Evolutionary conservation across 2,113 vertebrate species (phyloP).

Genomic region (Vireo altiloquus): DNA sequence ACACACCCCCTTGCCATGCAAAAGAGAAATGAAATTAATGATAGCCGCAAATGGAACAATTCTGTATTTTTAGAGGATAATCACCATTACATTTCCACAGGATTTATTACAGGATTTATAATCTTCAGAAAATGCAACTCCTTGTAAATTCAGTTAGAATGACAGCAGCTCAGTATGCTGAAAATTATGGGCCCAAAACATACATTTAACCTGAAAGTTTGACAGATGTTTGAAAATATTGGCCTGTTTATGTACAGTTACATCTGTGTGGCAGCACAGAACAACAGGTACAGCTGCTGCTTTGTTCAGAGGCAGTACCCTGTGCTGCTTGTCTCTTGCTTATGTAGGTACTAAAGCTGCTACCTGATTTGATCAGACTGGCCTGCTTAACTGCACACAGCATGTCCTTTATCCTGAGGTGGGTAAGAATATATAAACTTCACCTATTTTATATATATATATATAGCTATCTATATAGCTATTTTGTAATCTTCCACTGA

Average conservation of each 20-base stretch:
- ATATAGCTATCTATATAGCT: fast-evolving
- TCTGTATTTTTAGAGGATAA: background rate
- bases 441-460: too few species aligned
- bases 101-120: background rate
- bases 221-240: background rate
- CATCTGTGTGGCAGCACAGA: background rate
- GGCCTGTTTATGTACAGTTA: background rate
- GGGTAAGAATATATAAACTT: background rate
- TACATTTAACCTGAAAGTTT: background rate
- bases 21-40: background rate
- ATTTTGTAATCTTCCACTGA: background rate
- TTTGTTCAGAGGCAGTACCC: background rate
- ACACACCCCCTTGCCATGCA: fast-evolving
- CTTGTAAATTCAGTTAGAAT: background rate
- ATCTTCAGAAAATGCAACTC: background rate
- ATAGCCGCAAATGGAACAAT: background rate
- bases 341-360: background rate
- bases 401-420: background rate
- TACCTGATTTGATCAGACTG: background rate
- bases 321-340: background rate
- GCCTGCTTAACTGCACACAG: background rate
- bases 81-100: background rate
- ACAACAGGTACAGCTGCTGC: background rate
- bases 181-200: background rate
- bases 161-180: background rate